Evolutionary conservation across 1,140 invertebrate species (phyloP).

Genomic region (Saccostrea cuccullata): DNA sequence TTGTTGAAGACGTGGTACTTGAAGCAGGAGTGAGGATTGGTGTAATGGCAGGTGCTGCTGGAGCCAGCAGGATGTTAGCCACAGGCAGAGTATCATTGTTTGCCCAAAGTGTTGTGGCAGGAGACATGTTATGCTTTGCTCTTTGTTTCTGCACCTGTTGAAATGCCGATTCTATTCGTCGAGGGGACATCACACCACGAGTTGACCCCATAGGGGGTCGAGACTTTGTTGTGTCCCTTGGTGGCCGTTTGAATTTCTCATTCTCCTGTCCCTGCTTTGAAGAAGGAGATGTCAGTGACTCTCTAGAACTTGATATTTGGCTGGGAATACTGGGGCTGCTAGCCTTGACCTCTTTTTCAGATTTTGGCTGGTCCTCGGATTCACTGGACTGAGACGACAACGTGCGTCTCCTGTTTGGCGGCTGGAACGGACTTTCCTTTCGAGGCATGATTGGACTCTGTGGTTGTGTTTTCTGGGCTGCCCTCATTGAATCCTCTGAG

Average conservation of each 20-base stretch:
- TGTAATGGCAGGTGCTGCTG: constrained; percentile 63
- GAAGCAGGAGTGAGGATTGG: constrained; percentile 48
- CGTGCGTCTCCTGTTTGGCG: constrained; percentile 57
- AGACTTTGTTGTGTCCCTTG: constrained; percentile 25
- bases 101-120: constrained; percentile 75
- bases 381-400: constrained; percentile 51
- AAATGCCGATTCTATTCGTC: constrained; percentile 65
- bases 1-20: constrained; percentile 33
- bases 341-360: constrained; percentile 31
- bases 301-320: constrained; percentile 27
- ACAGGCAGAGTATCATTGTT: constrained; percentile 66
- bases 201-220: constrained; percentile 29
- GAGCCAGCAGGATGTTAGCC: constrained; percentile 70
- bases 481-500: constrained; percentile 46
- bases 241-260: background rate
- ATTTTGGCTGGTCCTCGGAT: constrained; percentile 50
- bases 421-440: constrained; percentile 66
- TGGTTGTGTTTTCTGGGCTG: constrained; percentile 38
- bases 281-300: background rate
- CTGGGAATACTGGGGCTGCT: constrained; percentile 26
- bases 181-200: constrained; percentile 39
- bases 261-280: constrained; percentile 31
- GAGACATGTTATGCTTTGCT: constrained; percentile 71
- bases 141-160: constrained; percentile 66
- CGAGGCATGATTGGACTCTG: constrained; percentile 64